phyloP scores from a whole-genome alignment of 2,888 invertebrate species.

The Biston betularia region DNA sequence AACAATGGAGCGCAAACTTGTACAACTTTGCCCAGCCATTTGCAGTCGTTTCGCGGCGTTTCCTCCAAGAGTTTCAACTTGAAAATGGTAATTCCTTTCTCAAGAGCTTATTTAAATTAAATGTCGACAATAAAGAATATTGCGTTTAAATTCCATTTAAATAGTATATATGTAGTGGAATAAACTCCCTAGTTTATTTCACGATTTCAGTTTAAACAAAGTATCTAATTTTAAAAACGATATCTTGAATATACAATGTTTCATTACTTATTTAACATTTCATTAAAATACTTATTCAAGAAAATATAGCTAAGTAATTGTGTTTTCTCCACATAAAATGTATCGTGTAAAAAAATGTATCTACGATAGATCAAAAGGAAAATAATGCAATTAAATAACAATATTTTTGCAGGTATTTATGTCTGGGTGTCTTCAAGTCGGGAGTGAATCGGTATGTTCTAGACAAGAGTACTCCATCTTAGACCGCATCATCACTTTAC shows the following conservation, averaged over 20 bases:
- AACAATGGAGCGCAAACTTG: conserved; percentile 57
- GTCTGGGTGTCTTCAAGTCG: too few relatives aligned
- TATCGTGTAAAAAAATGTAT: too few relatives aligned
- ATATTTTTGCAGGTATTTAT: too few relatives aligned
- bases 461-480: too few relatives aligned
- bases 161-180: conserved; percentile 14
- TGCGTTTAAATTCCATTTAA: conserved; percentile 10
- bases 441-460: too few relatives aligned
- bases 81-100: conserved; percentile 58
- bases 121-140: conserved; percentile 38
- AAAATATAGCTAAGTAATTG: not conserved
- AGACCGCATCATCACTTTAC: too few relatives aligned
- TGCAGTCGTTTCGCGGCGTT: conserved; percentile 57
- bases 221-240: not conserved
- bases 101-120: conserved; percentile 47
- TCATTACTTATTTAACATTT: not conserved
- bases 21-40: conserved; percentile 55
- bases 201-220: not conserved
- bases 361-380: too few relatives aligned
- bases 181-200: not conserved
- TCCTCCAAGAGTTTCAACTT: conserved; percentile 57
- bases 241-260: not conserved
- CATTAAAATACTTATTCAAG: not conserved
- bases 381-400: too few relatives aligned
- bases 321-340: too few relatives aligned